phyloP scores from a whole-genome alignment of 2,888 invertebrate genomes.

The Meandrusa payeni region DNA sequence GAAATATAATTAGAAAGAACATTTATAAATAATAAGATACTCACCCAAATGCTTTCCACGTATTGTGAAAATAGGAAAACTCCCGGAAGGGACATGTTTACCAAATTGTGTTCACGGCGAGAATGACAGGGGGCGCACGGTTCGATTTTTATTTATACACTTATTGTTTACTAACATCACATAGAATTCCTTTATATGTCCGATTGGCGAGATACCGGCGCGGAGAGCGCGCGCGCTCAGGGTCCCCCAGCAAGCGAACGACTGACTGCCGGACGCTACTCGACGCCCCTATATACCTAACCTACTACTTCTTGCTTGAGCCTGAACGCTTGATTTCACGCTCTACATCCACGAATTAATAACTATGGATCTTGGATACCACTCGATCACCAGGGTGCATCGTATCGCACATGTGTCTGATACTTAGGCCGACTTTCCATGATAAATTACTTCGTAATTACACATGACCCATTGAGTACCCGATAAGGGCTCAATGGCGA shows the following conservation, averaged over 20 bases:
- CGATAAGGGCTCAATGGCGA: constrained; percentile 46
- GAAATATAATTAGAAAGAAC: not conserved
- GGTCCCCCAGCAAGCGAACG: constrained; percentile 44
- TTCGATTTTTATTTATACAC: constrained; percentile 67
- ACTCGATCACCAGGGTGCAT: constrained; percentile 36
- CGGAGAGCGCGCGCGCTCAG: constrained; percentile 39
- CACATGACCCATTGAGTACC: constrained; percentile 52
- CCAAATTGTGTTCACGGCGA: constrained; percentile 53
- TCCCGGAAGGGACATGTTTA: constrained; percentile 70
- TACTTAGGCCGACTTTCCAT: constrained; percentile 48
- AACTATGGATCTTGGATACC: constrained; percentile 59
- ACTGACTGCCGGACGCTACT: constrained; percentile 55
- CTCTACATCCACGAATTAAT: constrained; percentile 73
- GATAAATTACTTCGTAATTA: constrained; percentile 32
- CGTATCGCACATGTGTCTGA: constrained; percentile 37
- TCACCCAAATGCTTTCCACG: constrained; percentile 75
- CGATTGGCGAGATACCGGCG: constrained; percentile 27
- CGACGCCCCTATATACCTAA: constrained; percentile 67
- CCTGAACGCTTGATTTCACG: constrained; percentile 72
- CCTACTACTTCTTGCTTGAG: constrained; percentile 63
- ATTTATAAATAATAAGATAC: constrained; percentile 36
- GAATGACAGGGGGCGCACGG: constrained; percentile 56
- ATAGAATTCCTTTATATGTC: constrained; percentile 55
- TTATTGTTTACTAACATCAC: constrained; percentile 77
- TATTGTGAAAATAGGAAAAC: constrained; percentile 68